Evolutionary conservation across 2,113 vertebrate genomes (phyloP).

Genomic region (Forbesichthys papilliferus): DNA sequence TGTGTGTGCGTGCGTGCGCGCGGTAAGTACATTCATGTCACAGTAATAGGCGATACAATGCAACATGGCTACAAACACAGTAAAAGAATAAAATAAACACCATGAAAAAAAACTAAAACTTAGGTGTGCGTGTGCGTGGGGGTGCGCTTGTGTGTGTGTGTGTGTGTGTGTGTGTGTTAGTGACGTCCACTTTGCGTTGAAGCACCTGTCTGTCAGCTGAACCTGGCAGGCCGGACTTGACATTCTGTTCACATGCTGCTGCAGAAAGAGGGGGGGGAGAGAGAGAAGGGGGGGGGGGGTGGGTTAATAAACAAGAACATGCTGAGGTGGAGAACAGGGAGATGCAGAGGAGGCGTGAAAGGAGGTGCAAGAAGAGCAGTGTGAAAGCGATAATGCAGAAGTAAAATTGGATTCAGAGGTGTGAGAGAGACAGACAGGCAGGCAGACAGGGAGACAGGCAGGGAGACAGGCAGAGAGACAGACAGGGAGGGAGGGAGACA

Average conservation of each 20-base stretch:
- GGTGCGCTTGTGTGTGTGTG: too few relatives aligned
- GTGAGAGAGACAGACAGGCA: conserved; percentile 2
- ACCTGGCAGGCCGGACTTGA: conserved; percentile 46
- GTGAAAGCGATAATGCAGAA: conserved; percentile 32
- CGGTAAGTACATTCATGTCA: too few relatives aligned
- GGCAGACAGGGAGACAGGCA: too few relatives aligned
- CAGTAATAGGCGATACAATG: too few relatives aligned
- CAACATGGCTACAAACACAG: too few relatives aligned
- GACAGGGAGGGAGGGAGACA: too few relatives aligned
- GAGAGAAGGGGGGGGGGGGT: conserved; percentile 11
- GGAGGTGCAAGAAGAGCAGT: conserved; percentile 12
- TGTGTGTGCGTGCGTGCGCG: too few relatives aligned
- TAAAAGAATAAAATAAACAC: too few relatives aligned
- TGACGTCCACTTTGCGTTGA: conserved; percentile 1
- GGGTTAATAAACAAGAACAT: not conserved
- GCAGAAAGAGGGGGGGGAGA: conserved; percentile 36
- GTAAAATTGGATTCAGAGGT: conserved; percentile 50
- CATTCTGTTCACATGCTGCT: conserved; percentile 69
- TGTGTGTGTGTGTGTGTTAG: too few relatives aligned
- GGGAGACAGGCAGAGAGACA: too few relatives aligned
- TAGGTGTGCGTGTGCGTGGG: too few relatives aligned
- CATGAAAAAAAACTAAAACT: too few relatives aligned
- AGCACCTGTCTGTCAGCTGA: conserved; percentile 34
- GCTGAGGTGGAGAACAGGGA: conserved; percentile 18
- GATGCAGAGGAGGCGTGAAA: conserved; percentile 3